Base-by-base conservation (phyloP, 2,113 vertebrate species). In the Calidris pygmaea region DNA sequence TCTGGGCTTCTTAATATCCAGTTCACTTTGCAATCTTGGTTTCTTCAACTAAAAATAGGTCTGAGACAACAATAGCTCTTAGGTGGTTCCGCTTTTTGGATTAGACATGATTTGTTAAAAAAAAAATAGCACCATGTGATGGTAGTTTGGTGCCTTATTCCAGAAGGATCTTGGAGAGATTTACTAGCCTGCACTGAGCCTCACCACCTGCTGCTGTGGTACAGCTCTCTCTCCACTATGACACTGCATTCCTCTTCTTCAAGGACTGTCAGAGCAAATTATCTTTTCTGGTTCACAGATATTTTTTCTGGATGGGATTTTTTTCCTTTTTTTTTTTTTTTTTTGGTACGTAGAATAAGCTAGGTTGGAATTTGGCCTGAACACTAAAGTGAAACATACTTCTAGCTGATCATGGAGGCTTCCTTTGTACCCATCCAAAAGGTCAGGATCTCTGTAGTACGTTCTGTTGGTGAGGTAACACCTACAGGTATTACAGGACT, bases 1-100 rank as follows among this genome's bases (percentile, higher is more conserved):
- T 72, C 53, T 55, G 52, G 84, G 37, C 63, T 86, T 90, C 88
- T 94, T 93, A 88, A 75, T 84, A 68, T 52, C 73, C 68, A 89
- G 70, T 93, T 94, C 88, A 81, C 72, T 84, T 86, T 90, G 15
- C 75, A 92, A 59, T 55, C 52, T 43, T 95, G 50, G 37, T 94
- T 90, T 95, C 88, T 86, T 80, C 56, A 65, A 60, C 68, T 95
- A 74, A 81, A 92, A 95, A 89, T 89, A 95, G 60, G 17, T 67
- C 60, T 32, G 75, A 72, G 39, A 60, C 55, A 95, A 95, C 92
- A 96, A 85, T 71, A 86, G 60, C 32, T 86, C 50, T 87, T 79
- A 96, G 87, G 78, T 85, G 50, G 67, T 87, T 85, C 37, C 32
- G 48, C 45, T 73, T 82, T 43, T 70, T 79, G 62, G 71, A 76